These are phyloP conservation scores for Blastomussa wellsi DNA, from an alignment of 92 coral and sea anemone genomes.

Conservation along the genomic window DNA sequence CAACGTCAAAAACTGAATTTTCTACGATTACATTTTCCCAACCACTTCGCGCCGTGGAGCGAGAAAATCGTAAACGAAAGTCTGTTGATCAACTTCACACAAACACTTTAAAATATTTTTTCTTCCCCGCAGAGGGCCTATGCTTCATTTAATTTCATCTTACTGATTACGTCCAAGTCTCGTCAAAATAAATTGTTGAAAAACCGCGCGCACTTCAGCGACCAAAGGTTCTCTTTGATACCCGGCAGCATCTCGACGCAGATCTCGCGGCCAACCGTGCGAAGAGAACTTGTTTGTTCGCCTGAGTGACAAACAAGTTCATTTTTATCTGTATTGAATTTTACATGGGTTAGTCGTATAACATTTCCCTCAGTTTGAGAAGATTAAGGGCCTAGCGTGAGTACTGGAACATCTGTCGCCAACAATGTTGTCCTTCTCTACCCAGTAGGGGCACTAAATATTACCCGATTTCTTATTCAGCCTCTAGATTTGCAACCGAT, in stretches of 20 bases:
- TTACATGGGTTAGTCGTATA: slow-evolving; percentile 7
- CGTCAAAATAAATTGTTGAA: slow-evolving; percentile 42
- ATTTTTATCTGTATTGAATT: slow-evolving; percentile 7
- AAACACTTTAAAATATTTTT: slow-evolving; percentile 47
- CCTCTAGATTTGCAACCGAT: slow-evolving; percentile 44
- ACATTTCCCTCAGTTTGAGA: slow-evolving; percentile 26
- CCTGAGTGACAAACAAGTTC: slow-evolving; percentile 5
- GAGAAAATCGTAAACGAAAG: slow-evolving; percentile 23
- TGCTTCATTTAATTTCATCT: slow-evolving; percentile 42
- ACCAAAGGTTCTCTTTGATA: slow-evolving; percentile 14
- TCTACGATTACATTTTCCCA: background rate
- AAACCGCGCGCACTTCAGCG: slow-evolving; percentile 35
- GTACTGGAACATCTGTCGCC: slow-evolving; percentile 60
- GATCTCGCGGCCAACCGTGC: background rate
- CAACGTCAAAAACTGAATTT: background rate
- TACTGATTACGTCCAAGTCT: slow-evolving; percentile 42
- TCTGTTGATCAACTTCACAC: slow-evolving; percentile 47
- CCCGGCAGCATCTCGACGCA: background rate
- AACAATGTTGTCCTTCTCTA: slow-evolving; percentile 49
- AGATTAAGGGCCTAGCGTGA: slow-evolving; percentile 48
- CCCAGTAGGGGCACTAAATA: slow-evolving; percentile 62
- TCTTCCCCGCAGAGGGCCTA: slow-evolving; percentile 46
- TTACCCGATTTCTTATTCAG: slow-evolving; percentile 60
- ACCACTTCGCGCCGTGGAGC: slow-evolving; percentile 9
- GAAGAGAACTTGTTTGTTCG: slow-evolving; percentile 9